Evolutionary conservation across 2,797 vertebrate species (phyloP).

Genomic region (Setipinna tenuifilis): DNA sequence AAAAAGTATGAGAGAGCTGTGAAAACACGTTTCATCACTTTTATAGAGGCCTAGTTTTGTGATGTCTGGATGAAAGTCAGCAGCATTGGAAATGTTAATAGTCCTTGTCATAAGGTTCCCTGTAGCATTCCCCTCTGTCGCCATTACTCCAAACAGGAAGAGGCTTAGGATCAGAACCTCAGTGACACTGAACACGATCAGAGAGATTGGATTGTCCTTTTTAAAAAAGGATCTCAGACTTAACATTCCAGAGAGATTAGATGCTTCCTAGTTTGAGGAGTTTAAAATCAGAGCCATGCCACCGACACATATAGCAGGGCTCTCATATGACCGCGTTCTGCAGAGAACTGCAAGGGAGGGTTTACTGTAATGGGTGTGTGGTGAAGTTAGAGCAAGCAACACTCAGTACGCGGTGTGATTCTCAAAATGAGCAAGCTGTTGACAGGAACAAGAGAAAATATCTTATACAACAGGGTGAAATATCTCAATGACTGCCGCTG

Average conservation of each 20-base stretch:
- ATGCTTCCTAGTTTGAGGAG: conserved; percentile 18
- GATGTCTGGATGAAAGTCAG: background rate
- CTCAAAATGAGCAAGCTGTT: background rate
- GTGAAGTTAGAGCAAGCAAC: background rate
- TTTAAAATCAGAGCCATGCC: conserved; percentile 4
- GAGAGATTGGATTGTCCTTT: conserved; percentile 51
- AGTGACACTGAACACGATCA: background rate
- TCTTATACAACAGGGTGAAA: background rate
- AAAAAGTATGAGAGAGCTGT: background rate
- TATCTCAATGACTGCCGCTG: background rate
- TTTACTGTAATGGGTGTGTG: background rate
- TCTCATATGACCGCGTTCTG: background rate
- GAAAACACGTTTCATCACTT: too few species aligned
- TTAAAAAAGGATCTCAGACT: conserved; percentile 41
- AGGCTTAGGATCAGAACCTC: background rate
- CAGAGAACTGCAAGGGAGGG: background rate
- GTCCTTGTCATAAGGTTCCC: background rate
- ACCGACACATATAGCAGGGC: background rate
- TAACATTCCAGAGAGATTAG: conserved; percentile 36
- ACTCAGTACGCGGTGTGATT: background rate
- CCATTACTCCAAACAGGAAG: background rate
- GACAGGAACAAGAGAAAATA: background rate
- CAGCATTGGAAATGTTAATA: background rate
- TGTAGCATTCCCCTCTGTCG: background rate
- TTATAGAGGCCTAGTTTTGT: too few species aligned